Evolutionary conservation across 1,140 invertebrate species (phyloP).

Genomic region (Galleria mellonella): DNA sequence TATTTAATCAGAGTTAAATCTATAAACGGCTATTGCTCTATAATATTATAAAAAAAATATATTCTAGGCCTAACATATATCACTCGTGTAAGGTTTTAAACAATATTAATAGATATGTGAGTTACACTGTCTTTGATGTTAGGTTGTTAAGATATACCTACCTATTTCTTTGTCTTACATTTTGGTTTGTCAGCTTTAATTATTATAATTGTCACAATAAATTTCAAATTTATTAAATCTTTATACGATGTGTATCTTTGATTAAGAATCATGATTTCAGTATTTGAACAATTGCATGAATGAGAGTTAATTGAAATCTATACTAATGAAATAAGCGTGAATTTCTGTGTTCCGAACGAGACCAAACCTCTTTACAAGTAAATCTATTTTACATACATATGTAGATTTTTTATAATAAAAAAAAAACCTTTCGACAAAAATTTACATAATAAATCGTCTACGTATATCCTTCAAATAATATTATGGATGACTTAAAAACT

Average conservation of each 20-base stretch:
- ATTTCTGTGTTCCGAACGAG: constrained; percentile 30
- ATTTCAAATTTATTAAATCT: background rate
- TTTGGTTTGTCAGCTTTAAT: constrained; percentile 39
- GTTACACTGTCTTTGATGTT: no score
- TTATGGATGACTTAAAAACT: no score
- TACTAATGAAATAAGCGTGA: background rate
- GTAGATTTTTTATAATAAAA: constrained; percentile 18
- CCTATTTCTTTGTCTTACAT: constrained; percentile 3
- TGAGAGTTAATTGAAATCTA: no score
- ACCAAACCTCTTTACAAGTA: constrained; percentile 22
- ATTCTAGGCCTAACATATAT: no score
- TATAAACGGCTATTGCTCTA: no score
- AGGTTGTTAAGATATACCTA: background rate
- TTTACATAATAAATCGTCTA: background rate
- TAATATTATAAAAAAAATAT: no score
- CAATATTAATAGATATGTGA: no score
- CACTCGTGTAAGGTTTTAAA: no score
- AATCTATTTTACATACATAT: constrained; percentile 8
- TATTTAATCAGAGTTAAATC: background rate
- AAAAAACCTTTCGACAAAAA: background rate
- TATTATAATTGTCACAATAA: constrained; percentile 1
- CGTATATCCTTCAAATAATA: no score
- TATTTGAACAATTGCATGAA: no score
- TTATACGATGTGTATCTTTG: no score
- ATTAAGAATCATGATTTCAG: no score